These are phyloP conservation scores for Poicephalus gulielmi DNA, from an alignment of 2,113 vertebrate genomes.

Conservation along the genomic window DNA sequence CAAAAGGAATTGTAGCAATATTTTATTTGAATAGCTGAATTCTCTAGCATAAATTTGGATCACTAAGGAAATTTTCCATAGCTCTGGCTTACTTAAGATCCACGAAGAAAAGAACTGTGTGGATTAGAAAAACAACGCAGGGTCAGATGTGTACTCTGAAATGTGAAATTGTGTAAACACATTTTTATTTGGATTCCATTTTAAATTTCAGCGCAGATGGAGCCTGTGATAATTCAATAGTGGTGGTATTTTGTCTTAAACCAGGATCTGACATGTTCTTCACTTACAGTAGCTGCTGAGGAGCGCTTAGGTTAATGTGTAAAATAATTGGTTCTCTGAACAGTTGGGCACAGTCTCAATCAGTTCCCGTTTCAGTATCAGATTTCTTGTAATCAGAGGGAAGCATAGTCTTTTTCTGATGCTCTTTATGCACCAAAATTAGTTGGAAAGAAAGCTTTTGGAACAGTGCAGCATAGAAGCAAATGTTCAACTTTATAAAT, in stretches of 20 bases:
- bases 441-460: not conserved
- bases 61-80: not conserved
- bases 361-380: slow-evolving; percentile 23
- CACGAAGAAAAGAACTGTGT: not conserved
- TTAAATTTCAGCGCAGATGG: slow-evolving; percentile 37
- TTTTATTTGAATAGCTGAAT: not conserved
- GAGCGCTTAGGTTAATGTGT: slow-evolving; percentile 44
- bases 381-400: slow-evolving; percentile 43
- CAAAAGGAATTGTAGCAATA: not conserved
- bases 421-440: not conserved
- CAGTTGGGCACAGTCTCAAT: slow-evolving; percentile 19
- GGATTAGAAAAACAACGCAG: not conserved
- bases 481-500: slow-evolving; percentile 39
- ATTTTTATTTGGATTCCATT: slow-evolving; percentile 18
- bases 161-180: slow-evolving; percentile 1
- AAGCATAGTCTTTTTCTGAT: slow-evolving; percentile 22
- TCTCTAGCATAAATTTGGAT: not conserved
- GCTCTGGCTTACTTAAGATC: not conserved
- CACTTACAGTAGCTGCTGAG: slow-evolving; percentile 2
- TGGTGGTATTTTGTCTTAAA: slow-evolving; percentile 28
- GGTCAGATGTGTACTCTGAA: not conserved
- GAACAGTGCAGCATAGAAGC: not conserved
- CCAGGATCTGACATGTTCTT: slow-evolving; percentile 1
- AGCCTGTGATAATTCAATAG: slow-evolving; percentile 15
- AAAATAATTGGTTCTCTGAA: slow-evolving; percentile 43